Evolutionary conservation across 2,888 invertebrate genomes (phyloP), one percentile per base, ranked within the genome.

Genomic region (Ochropacha duplaris): DNA sequence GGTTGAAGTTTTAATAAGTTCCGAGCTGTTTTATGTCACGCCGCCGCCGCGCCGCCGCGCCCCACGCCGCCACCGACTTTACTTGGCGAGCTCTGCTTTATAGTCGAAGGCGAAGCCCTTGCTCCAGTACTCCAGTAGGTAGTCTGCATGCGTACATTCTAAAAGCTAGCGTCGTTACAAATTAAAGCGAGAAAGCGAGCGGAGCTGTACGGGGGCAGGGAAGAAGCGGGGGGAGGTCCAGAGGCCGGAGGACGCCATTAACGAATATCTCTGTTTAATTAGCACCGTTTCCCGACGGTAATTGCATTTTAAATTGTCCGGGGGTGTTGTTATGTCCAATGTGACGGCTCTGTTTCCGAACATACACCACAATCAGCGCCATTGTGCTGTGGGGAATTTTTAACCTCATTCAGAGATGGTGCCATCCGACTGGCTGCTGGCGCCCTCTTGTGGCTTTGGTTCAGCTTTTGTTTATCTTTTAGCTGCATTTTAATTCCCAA

Each of bases 231-330:
- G 24, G 28, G 56, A 28, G 57, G 49, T n/a, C 44, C 52, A 49
- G 49, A 57, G 58, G 57, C 39, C 56, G 52, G 55, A 64, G 34
- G 54, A 39, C 60, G 58, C 73, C 77, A 78, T 79, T 79, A 78
- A 72, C 79, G 80, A 78, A 79, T 81, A 83, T 84, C 81, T 81
- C 77, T 73, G 79, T 84, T 84, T 86, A 86, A 86, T 87, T 86
- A 86, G 84, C 81, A 72, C 70, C 71, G 74, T 73, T 79, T 78
- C 79, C 71, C 72, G 71, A 75, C 74, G 76, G 78, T 84, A 85
- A 86, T 87, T 86, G 82, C 84, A 76, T 83, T 86, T 85, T 85
- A 84, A 84, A 85, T 81, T 77, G 81, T 76, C 72, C 71, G 69
- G 70, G 63, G 69, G 68, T 69, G 68, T 67, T 67, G 62, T 62